These are phyloP conservation scores for Gallinago undulata DNA, from an alignment of 2,113 vertebrate genomes.

Conservation along the genomic window DNA sequence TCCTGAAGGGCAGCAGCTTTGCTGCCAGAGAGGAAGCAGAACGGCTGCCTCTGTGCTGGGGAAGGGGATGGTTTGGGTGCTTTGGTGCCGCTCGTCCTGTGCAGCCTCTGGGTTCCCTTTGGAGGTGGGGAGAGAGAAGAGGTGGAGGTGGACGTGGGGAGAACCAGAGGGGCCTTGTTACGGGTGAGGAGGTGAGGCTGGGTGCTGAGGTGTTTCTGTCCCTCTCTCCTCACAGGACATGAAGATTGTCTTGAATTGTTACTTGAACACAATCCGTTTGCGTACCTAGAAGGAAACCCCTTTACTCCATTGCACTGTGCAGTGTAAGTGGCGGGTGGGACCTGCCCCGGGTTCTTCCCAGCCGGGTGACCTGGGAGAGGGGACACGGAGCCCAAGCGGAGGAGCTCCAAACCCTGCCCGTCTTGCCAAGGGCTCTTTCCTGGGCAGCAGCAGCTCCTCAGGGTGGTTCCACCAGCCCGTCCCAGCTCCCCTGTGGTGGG, in stretches of 20 bases:
- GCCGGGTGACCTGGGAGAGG: neutral
- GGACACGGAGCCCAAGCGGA: accelerated
- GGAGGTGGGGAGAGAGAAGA: neutral
- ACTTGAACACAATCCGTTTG: constrained; percentile 94
- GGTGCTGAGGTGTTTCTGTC: neutral
- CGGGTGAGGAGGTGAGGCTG: neutral
- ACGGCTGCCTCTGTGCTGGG: neutral
- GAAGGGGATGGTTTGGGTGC: neutral
- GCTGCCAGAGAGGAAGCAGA: neutral
- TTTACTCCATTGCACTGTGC: constrained; percentile 98
- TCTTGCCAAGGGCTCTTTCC: neutral
- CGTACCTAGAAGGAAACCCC: constrained; percentile 89
- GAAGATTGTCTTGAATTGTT: constrained; percentile 95
- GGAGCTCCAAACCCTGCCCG: neutral
- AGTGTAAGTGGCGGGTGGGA: constrained; percentile 79
- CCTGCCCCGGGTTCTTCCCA: neutral
- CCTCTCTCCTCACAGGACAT: constrained; percentile 77
- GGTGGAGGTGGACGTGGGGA: neutral
- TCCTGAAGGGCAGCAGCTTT: neutral
- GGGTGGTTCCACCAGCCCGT: neutral
- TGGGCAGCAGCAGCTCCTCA: neutral
- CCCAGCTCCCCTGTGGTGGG: neutral
- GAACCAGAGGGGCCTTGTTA: neutral
- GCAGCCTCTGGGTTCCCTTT: neutral
- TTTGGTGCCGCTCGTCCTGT: neutral